Conservation (phyloP, 2,113 vertebrate genomes). For the Sceloporus tristichus region DNA sequence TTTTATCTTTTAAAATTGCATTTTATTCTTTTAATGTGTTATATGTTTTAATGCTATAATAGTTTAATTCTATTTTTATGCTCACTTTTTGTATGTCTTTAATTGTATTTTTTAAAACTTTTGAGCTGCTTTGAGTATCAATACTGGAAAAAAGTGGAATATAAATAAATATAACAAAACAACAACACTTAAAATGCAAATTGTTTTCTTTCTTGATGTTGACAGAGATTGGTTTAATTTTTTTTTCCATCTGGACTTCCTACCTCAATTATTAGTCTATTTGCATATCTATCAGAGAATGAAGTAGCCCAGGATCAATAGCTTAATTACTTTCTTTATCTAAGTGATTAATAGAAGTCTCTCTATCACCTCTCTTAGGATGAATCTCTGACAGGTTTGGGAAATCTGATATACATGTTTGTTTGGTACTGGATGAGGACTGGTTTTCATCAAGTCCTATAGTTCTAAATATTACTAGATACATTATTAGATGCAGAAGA, state of each 20-base stretch:
- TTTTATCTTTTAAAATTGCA: too few relatives aligned
- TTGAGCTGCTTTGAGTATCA: too few relatives aligned
- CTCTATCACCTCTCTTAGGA: not conserved
- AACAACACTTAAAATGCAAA: not conserved
- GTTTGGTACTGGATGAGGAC: not conserved
- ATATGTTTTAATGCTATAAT: too few relatives aligned
- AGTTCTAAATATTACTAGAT: not conserved
- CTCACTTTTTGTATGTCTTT: too few relatives aligned
- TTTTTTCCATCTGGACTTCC: not conserved
- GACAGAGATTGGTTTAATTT: not conserved
- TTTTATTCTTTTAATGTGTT: too few relatives aligned
- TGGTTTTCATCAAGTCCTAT: not conserved
- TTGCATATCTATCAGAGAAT: not conserved
- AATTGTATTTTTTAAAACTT: too few relatives aligned
- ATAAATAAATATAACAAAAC: too few relatives aligned
- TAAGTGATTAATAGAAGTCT: not conserved
- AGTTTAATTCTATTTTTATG: too few relatives aligned
- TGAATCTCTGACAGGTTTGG: not conserved
- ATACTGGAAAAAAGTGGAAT: too few relatives aligned
- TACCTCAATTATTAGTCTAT: not conserved
- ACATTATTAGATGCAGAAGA: not conserved
- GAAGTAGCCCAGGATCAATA: not conserved
- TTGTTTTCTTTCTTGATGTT: not conserved
- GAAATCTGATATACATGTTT: not conserved
- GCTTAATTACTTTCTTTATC: not conserved